These are phyloP conservation scores for Acrobasis consociella DNA, from an alignment of 2,888 invertebrate species.

Conservation along the genomic window DNA sequence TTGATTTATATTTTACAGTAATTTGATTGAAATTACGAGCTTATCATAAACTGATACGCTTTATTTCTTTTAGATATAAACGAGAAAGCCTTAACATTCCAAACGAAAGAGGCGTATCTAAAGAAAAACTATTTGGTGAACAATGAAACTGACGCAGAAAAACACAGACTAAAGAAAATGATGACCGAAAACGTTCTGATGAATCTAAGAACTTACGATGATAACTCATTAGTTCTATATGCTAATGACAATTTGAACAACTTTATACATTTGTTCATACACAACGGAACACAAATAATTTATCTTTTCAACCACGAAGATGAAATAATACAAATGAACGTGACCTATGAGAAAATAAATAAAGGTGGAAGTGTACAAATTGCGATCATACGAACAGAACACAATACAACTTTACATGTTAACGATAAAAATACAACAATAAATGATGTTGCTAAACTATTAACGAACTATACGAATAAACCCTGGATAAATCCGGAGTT, in stretches of 20 bases:
- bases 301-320: conserved; percentile 93
- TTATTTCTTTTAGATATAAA: conserved; percentile 89
- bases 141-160: conserved; percentile 84
- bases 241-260: conserved; percentile 97
- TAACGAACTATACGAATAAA: conserved; percentile 91
- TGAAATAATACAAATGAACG: conserved; percentile 90
- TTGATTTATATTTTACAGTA: too few relatives aligned
- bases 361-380: conserved; percentile 94
- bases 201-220: conserved; percentile 94
- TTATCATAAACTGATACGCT: neutral
- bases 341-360: conserved; percentile 88
- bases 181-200: conserved; percentile 92
- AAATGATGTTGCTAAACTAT: conserved; percentile 85
- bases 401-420: conserved; percentile 90
- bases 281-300: conserved; percentile 89
- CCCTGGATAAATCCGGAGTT: conserved; percentile 93
- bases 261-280: conserved; percentile 94
- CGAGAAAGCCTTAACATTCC: conserved; percentile 93
- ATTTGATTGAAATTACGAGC: neutral
- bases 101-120: conserved; percentile 89
- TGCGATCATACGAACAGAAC: conserved; percentile 89
- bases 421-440: conserved; percentile 89
- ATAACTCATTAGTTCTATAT: conserved; percentile 91
- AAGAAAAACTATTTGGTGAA: conserved; percentile 91
- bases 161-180: conserved; percentile 86